phyloP scores from a whole-genome alignment of 2,797 vertebrate genomes.

The Eidolon dupreanum region DNA sequence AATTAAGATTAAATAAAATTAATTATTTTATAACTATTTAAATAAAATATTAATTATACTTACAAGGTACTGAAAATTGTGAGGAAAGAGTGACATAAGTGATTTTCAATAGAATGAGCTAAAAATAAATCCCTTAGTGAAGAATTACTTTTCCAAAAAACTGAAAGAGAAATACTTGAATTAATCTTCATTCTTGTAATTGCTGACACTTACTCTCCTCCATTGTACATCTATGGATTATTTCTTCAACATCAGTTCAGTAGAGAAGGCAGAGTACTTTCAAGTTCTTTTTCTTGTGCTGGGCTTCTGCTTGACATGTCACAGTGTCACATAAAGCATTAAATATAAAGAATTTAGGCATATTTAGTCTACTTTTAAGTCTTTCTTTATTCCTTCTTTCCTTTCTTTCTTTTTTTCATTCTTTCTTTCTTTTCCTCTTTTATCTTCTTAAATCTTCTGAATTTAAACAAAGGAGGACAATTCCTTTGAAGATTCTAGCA shows the following conservation, averaged over 20 bases:
- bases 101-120: not conserved
- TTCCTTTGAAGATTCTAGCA: not conserved
- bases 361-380: slow-evolving; percentile 21
- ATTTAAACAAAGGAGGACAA: not conserved
- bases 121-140: not conserved
- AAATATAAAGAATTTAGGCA: slow-evolving; percentile 60
- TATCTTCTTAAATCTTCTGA: not conserved
- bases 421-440: not conserved
- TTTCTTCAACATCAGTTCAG: slow-evolving; percentile 37
- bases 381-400: not conserved
- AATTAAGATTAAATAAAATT: not conserved
- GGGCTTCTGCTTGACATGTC: not conserved
- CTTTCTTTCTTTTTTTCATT: not conserved
- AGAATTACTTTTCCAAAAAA: not conserved
- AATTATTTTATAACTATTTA: too few species aligned
- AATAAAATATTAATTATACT: not conserved
- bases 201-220: not conserved
- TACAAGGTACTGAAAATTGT: not conserved
- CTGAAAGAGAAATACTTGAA: not conserved
- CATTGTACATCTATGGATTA: not conserved
- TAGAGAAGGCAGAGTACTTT: not conserved
- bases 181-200: not conserved
- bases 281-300: slow-evolving; percentile 3
- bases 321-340: slow-evolving; percentile 31
- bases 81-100: not conserved